Percentiles rank a stretch among this genome's conserved stretches.
Conservation (phyloP, 2,113 vertebrate species). For the Solea senegalensis region DNA sequence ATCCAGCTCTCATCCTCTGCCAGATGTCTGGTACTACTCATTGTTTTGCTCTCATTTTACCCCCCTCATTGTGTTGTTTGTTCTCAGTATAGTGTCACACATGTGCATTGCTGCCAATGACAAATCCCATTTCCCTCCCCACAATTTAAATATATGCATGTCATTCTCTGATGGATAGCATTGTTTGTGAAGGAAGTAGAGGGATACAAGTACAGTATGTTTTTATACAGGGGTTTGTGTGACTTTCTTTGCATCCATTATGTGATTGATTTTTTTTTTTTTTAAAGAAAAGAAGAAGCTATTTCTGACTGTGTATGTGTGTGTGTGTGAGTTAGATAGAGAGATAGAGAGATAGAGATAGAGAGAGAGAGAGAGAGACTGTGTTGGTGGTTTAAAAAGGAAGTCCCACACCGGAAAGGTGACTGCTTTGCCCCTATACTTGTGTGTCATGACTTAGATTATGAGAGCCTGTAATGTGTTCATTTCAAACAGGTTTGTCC, state of each 20-base stretch:
- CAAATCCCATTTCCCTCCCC: background rate
- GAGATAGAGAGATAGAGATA: background rate
- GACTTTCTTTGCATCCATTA: background rate
- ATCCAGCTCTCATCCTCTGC: conserved; percentile 37
- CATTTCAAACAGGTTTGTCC: background rate
- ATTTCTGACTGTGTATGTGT: background rate
- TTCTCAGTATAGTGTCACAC: conserved; percentile 1
- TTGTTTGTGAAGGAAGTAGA: background rate
- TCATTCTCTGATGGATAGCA: background rate
- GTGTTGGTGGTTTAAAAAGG: conserved; percentile 7
- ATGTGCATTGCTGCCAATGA: conserved; percentile 19
- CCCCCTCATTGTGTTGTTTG: conserved; percentile 15
- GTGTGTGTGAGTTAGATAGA: background rate
- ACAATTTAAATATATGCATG: conserved; percentile 1
- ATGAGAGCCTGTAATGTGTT: too few relatives aligned
- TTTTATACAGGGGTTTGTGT: background rate
- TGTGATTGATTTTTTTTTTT: background rate
- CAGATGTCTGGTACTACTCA: conserved; percentile 48
- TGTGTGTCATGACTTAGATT: background rate
- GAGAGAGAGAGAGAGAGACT: background rate
- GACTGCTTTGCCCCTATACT: conserved; percentile 12
- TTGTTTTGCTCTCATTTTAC: conserved; percentile 15
- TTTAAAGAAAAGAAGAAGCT: too few relatives aligned
- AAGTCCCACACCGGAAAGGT: conserved; percentile 34
- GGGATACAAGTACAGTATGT: background rate